phyloP scores from a whole-genome alignment of 2,797 vertebrate species.

The Stomatorhinus walkeri region DNA sequence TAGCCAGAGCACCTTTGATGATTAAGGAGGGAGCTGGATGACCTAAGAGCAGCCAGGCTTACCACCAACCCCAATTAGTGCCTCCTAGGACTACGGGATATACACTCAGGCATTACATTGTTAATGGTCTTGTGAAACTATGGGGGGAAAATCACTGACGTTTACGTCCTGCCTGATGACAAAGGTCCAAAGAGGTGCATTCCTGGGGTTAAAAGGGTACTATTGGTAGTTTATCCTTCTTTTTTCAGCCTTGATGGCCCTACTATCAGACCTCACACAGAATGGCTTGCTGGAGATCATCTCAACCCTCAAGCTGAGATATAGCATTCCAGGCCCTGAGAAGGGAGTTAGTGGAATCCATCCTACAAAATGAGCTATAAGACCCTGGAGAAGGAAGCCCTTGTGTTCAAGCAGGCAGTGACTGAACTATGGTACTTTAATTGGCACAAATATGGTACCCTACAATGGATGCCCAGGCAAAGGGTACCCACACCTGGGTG shows the following conservation, averaged over 20 bases:
- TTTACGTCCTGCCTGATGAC: background rate
- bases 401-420: background rate
- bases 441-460: background rate
- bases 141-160: background rate
- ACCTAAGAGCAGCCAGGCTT: background rate
- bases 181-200: background rate
- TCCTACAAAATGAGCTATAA: background rate
- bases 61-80: background rate
- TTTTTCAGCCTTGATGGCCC: background rate
- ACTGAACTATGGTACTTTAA: background rate
- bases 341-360: background rate
- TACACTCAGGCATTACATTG: background rate
- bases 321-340: background rate
- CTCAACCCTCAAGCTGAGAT: background rate
- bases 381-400: background rate
- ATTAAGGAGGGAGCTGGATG: background rate
- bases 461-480: background rate
- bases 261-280: background rate
- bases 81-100: background rate
- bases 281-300: background rate
- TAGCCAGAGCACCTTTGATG: background rate
- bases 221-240: background rate
- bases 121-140: background rate
- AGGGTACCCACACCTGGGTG: background rate
- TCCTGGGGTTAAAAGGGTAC: background rate